These are phyloP conservation scores for Stomorhina lunata DNA, from an alignment of 2,888 invertebrate genomes.

Conservation along the genomic window DNA sequence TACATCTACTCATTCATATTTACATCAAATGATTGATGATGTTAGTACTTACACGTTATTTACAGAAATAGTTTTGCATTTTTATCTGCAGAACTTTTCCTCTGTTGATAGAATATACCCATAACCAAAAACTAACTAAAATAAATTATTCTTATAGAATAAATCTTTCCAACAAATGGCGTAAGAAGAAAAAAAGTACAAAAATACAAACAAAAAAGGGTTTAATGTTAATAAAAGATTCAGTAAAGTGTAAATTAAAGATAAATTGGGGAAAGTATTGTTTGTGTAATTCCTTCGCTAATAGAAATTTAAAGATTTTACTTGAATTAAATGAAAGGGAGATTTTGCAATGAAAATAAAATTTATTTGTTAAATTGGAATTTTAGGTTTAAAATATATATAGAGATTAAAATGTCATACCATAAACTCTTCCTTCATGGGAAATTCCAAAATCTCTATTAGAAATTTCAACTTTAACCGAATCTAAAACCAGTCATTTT, in stretches of 20 bases:
- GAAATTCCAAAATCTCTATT: neutral
- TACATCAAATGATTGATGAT: slow-evolving; percentile 56
- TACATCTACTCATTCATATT: neutral
- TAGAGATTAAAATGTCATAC: no score
- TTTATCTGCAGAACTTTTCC: neutral
- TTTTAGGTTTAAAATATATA: no score
- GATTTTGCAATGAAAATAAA: no score
- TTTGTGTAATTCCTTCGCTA: no score
- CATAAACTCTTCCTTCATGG: no score
- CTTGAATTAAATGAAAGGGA: no score
- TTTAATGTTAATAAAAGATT: slow-evolving; percentile 40
- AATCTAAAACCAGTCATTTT: neutral
- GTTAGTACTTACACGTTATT: slow-evolving; percentile 44
- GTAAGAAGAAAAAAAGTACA: neutral
- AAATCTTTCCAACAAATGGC: slow-evolving; percentile 22
- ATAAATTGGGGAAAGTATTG: slow-evolving; percentile 17
- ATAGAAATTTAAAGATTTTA: no score
- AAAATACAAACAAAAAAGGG: neutral
- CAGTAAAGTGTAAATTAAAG: slow-evolving; percentile 35
- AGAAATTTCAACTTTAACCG: neutral
- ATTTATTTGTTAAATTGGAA: no score
- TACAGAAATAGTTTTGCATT: slow-evolving; percentile 44
- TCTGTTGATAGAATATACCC: neutral
- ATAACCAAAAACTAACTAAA: slow-evolving; percentile 7
- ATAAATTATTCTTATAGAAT: slow-evolving; percentile 22